Percentiles rank a stretch among this genome's conserved stretches.
Evolutionary conservation across 2,888 invertebrate species (phyloP).

Genomic region (Oxytorus armatus): DNA sequence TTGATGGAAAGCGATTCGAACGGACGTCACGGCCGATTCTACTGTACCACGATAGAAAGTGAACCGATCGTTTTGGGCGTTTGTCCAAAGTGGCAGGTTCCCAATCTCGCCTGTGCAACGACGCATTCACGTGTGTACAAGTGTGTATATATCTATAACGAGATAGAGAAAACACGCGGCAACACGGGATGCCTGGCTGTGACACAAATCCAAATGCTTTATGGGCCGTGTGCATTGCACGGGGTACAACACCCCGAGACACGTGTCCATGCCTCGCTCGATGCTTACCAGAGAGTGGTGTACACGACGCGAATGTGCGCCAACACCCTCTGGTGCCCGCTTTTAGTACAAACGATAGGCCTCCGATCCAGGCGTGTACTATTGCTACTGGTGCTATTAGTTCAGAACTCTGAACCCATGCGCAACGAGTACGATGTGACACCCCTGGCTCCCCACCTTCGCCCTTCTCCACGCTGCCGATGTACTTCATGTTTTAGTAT

Average conservation of each 20-base stretch:
- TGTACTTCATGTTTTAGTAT: slow-evolving; percentile 6
- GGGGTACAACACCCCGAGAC: slow-evolving; percentile 67
- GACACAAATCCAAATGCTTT: slow-evolving; percentile 73
- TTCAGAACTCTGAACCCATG: slow-evolving; percentile 30
- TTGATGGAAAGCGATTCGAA: slow-evolving; percentile 27
- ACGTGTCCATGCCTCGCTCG: slow-evolving; percentile 60
- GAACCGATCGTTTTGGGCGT: slow-evolving; percentile 57
- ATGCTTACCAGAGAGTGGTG: slow-evolving; percentile 31
- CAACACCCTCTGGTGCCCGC: slow-evolving; percentile 23
- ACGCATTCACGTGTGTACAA: not conserved
- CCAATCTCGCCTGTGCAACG: slow-evolving; percentile 42
- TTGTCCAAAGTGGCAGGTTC: slow-evolving; percentile 60
- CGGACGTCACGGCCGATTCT: slow-evolving; percentile 18
- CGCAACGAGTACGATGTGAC: slow-evolving; percentile 36
- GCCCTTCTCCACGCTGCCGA: not conserved
- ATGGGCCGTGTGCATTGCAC: slow-evolving; percentile 66
- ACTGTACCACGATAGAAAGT: slow-evolving; percentile 1
- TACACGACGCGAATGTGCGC: slow-evolving; percentile 44
- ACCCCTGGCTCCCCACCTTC: slow-evolving; percentile 12
- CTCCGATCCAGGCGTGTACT: slow-evolving; percentile 32
- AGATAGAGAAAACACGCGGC: slow-evolving; percentile 44
- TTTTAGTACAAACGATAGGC: slow-evolving; percentile 17
- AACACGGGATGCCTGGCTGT: slow-evolving; percentile 69
- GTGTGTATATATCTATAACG: not conserved
- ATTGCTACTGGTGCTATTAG: slow-evolving; percentile 55